These are phyloP conservation scores for Brachyopa scutellaris DNA, from an alignment of 2,888 invertebrate species.

Conservation along the genomic window DNA sequence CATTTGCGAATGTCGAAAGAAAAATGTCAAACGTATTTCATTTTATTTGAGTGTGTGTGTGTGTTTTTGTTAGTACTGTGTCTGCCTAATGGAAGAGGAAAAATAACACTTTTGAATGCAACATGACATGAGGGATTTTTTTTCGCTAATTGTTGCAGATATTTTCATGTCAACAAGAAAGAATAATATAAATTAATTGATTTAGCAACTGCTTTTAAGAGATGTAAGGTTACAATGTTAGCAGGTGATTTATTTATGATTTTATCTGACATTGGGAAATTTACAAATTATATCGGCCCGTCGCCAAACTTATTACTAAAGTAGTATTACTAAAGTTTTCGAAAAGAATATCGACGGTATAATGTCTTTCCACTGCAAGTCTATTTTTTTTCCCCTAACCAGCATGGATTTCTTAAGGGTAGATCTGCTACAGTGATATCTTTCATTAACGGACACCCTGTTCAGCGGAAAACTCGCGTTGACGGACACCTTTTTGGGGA, in stretches of 20 bases:
- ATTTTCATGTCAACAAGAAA: constrained; percentile 59
- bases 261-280: neutral
- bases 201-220: constrained; percentile 57
- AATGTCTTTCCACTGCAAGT: too few relatives aligned
- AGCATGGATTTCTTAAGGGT: too few relatives aligned
- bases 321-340: too few relatives aligned
- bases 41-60: constrained; percentile 19
- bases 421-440: too few relatives aligned
- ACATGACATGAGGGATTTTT: constrained; percentile 61
- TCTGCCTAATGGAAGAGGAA: constrained; percentile 46
- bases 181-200: constrained; percentile 70
- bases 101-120: constrained; percentile 53
- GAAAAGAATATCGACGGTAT: too few relatives aligned
- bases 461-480: too few relatives aligned
- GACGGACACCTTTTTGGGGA: too few relatives aligned
- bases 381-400: too few relatives aligned
- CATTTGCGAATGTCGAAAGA: constrained; percentile 64
- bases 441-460: too few relatives aligned
- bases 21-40: constrained; percentile 65
- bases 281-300: too few relatives aligned
- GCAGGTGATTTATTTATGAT: neutral
- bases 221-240: constrained; percentile 33
- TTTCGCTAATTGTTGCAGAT: constrained; percentile 68
- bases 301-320: too few relatives aligned
- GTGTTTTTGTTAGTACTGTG: constrained; percentile 14